phyloP scores from a whole-genome alignment of 2,113 vertebrate species.

The Anseranas semipalmata region DNA sequence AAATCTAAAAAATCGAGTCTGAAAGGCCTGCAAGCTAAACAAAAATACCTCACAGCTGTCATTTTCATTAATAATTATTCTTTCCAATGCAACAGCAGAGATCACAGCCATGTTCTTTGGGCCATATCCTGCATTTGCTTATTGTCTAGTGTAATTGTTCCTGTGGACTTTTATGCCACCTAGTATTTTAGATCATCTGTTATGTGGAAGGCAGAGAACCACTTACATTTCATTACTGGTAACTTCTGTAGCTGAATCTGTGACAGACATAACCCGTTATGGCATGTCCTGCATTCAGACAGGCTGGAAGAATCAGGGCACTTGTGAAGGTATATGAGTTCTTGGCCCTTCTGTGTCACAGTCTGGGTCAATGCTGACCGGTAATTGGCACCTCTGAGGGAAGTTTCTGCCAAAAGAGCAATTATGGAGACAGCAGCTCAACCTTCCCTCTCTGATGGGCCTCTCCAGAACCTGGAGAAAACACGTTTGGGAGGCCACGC shows the following conservation, averaged over 20 bases:
- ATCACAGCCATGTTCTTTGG: neutral
- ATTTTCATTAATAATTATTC: neutral
- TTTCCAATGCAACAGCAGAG: neutral
- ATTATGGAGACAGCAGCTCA: neutral
- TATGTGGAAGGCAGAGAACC: neutral
- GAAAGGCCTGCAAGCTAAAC: neutral
- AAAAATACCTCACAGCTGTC: neutral
- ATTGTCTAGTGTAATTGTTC: neutral
- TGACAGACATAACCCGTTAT: neutral
- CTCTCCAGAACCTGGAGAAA: neutral
- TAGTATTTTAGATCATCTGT: neutral
- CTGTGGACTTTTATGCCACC: neutral
- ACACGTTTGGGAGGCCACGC: neutral
- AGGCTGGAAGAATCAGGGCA: neutral
- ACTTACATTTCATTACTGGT: neutral
- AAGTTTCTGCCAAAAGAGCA: neutral
- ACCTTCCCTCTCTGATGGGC: neutral
- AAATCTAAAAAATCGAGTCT: neutral
- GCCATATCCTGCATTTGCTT: neutral
- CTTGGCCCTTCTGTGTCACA: neutral
- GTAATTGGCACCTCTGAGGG: neutral
- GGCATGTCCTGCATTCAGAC: neutral
- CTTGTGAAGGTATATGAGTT: neutral
- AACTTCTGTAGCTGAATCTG: neutral
- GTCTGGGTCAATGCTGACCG: neutral